Conservation (phyloP, 2,888 invertebrate species). For the Aleiodes leptofemur region DNA sequence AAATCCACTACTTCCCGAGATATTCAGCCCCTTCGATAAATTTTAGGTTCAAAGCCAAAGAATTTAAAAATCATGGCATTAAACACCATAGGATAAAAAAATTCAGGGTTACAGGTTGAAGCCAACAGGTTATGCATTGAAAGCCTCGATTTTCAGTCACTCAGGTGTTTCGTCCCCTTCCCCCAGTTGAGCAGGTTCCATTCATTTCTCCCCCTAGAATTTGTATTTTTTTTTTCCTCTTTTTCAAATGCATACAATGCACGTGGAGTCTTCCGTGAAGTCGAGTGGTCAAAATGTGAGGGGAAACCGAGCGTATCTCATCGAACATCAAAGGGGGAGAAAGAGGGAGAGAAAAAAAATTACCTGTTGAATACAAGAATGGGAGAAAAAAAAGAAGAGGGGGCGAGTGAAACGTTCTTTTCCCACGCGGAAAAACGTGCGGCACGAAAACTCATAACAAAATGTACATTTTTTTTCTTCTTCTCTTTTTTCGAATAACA, state of each 20-base stretch:
- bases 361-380: conserved; percentile 7
- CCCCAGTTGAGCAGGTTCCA: conserved; percentile 60
- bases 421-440: conserved; percentile 31
- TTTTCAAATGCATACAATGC: conserved; percentile 22
- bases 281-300: conserved; percentile 29
- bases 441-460: conserved; percentile 19
- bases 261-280: conserved; percentile 32
- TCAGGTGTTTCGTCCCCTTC: conserved; percentile 58
- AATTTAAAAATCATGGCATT: no score
- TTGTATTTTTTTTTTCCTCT: not conserved
- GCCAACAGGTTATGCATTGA: conserved; percentile 41
- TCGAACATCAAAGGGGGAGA: conserved; percentile 46
- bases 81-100: no score
- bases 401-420: conserved; percentile 17
- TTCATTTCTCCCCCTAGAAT: conserved; percentile 56
- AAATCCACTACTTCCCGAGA: no score
- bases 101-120: conserved; percentile 28
- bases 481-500: not conserved
- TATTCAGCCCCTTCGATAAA: no score
- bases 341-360: conserved; percentile 6
- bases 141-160: conserved; percentile 41
- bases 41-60: no score
- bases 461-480: conserved; percentile 1
- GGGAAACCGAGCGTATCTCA: conserved; percentile 42
- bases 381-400: not conserved